Evolutionary conservation across 1,140 invertebrate species (phyloP).

Genomic region (Nasonia giraulti): DNA sequence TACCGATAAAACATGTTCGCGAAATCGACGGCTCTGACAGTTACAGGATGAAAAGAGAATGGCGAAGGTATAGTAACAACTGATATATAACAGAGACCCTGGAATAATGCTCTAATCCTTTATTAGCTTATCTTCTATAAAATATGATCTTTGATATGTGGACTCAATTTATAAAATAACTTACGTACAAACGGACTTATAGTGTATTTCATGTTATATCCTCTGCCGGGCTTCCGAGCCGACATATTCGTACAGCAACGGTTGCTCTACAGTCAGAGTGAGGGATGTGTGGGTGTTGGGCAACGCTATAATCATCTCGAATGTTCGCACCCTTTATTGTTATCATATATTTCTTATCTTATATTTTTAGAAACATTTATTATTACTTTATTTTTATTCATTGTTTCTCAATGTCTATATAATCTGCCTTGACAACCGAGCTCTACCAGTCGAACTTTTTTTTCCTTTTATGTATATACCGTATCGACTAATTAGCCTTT

Average conservation of each 20-base stretch:
- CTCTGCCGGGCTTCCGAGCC: background rate
- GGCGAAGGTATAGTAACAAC: background rate
- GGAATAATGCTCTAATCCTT: constrained; percentile 58
- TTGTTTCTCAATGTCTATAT: too few species aligned
- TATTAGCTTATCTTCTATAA: constrained; percentile 64
- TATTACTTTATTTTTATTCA: background rate
- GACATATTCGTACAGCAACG: background rate
- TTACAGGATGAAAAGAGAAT: background rate
- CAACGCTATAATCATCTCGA: background rate
- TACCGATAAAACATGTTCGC: too few species aligned
- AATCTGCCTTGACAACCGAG: too few species aligned
- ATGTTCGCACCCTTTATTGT: background rate
- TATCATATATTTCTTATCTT: constrained; percentile 36
- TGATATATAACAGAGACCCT: background rate
- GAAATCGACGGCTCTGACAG: background rate
- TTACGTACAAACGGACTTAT: constrained; percentile 62
- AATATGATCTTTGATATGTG: constrained; percentile 68
- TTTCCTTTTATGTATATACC: background rate
- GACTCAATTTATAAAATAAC: too few species aligned
- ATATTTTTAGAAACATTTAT: constrained; percentile 41
- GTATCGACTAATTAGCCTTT: background rate
- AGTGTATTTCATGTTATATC: constrained; percentile 21
- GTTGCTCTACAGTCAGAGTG: background rate
- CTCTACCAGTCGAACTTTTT: background rate
- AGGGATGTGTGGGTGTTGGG: background rate